Base-by-base conservation (phyloP, 1,140 invertebrate genomes). In the Diorhabda carinulata region DNA sequence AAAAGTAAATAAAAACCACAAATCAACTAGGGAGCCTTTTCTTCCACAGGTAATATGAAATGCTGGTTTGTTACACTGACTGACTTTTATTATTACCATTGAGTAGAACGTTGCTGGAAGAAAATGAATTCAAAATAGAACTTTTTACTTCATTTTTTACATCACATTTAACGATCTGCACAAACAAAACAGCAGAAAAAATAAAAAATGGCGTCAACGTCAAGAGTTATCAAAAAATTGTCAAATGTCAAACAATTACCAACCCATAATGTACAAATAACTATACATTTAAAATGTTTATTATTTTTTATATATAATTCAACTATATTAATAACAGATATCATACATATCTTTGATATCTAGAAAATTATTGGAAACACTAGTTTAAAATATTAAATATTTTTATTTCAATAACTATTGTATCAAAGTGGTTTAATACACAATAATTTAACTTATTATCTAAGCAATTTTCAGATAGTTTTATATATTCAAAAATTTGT, bases 121-220 rank as follows among this genome's bases (percentile, higher is more conserved):
- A 52, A 52, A 52, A 52, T 52, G 47, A 8, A 52, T 6, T 52
- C 6, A 52, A 52, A 52, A 8, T 8, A 8, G 6, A 52, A 4
- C 47, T 52, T 52, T 52, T 52, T 52, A 52, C 47, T 52, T 52
- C 47, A 52, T 52, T 52, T 52, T 52, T 52, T 52, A n/a, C 47
- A 8, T 52, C n/a, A 2, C 61, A n/a, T 43, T 43, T 43, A 62
- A 3, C 8, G 10, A 62, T 62, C 10, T 43, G 44, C 61, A 62
- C 61, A 62, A 62, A 62, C 61, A 62, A 62, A 62, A 62, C 61
- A 62, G n/a, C 43, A 62, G 41, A 62, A 60, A 60, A 57, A 60
- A 10, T 42, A 8, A 43, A 62, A 62, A n/a, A 62, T 62, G 61
- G 61, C 61, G 61, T 62, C 43, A 62, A 52, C 4, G 47, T 52